Conservation (phyloP, 2,888 invertebrate genomes). For the Seira ritae region DNA sequence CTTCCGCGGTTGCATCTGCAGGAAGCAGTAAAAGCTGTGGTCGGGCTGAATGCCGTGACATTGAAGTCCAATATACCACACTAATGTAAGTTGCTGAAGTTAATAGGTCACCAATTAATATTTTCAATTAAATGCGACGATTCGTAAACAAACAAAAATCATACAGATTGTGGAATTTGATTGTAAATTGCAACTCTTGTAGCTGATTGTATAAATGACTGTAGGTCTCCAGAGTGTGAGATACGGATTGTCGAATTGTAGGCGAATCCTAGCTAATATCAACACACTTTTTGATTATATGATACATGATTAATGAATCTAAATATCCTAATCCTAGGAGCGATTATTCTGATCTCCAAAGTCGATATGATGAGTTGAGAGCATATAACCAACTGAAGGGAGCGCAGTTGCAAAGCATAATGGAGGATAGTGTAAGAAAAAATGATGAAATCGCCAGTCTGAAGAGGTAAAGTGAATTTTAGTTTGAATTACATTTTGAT, state of each 20-base stretch:
- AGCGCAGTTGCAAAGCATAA: conserved; percentile 54
- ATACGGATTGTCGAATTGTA: too few relatives aligned
- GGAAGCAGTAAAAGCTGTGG: background rate
- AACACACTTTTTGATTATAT: background rate
- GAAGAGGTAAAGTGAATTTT: conserved; percentile 36
- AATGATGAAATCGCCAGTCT: conserved; percentile 27
- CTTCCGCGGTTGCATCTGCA: background rate
- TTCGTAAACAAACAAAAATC: too few relatives aligned
- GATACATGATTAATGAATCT: conserved; percentile 1
- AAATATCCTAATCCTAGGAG: too few relatives aligned
- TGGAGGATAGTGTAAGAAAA: conserved; percentile 30
- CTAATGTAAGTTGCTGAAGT: conserved; percentile 47
- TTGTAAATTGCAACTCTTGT: too few relatives aligned
- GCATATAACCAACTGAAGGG: conserved; percentile 50
- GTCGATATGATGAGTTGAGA: conserved; percentile 11
- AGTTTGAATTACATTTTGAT: too few relatives aligned
- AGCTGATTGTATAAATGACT: too few relatives aligned
- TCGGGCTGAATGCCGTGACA: conserved; percentile 25
- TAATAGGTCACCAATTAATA: too few relatives aligned
- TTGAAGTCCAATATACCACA: conserved; percentile 52
- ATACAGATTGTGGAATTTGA: too few relatives aligned
- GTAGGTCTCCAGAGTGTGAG: too few relatives aligned
- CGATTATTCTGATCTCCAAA: conserved; percentile 63
- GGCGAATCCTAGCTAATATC: too few relatives aligned
- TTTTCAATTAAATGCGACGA: too few relatives aligned